Conservation (phyloP, 2,888 invertebrate species). For the Glaucopsyche alexis region DNA sequence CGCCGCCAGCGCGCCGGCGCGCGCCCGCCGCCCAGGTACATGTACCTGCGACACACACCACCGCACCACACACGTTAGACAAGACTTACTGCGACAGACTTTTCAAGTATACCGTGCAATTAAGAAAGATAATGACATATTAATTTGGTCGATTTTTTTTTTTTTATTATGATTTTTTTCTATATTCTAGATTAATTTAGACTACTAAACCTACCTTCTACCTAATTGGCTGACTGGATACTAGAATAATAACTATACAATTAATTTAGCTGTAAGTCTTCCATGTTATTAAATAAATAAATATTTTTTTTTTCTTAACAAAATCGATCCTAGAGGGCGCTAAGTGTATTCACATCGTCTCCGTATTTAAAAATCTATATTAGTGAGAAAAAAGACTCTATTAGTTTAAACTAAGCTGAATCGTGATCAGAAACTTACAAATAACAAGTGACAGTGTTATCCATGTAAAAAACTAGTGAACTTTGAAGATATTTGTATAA, state of each 20-base stretch:
- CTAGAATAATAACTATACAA: too few relatives aligned
- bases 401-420: not conserved
- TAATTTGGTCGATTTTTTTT: too few relatives aligned
- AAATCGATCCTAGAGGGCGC: not conserved
- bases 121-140: too few relatives aligned
- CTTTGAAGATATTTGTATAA: not conserved
- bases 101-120: too few relatives aligned
- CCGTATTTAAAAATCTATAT: not conserved
- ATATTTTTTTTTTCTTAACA: too few relatives aligned
- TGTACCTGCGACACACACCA: constrained; percentile 53
- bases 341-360: not conserved
- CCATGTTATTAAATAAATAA: too few relatives aligned
- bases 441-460: not conserved
- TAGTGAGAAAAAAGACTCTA: not conserved
- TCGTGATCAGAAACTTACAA: not conserved
- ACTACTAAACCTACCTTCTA: too few relatives aligned
- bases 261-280: too few relatives aligned
- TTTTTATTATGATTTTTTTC: too few relatives aligned
- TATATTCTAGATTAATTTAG: too few relatives aligned
- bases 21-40: constrained; percentile 65
- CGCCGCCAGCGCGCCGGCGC: constrained; percentile 55
- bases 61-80: not conserved
- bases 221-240: too few relatives aligned
- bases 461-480: not conserved
- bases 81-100: too few relatives aligned